Percentiles rank a stretch among this genome's conserved stretches.
Evolutionary conservation across 2,888 invertebrate species (phyloP).

Genomic region (Invenusta paracnida): DNA sequence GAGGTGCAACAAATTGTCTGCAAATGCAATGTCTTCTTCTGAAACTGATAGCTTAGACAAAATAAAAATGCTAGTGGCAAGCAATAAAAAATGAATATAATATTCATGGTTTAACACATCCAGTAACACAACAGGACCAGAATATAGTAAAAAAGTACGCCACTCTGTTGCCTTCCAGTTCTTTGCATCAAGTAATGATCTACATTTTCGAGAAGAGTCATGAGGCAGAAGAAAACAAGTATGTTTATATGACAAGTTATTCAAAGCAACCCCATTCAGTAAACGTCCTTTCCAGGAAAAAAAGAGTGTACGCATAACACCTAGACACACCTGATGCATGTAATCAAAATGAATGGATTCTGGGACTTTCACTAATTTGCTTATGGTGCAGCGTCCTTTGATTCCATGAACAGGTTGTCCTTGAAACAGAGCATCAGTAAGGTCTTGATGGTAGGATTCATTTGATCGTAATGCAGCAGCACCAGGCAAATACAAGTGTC

Average conservation of each 20-base stretch:
- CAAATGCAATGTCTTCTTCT: neutral
- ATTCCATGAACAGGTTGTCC: neutral
- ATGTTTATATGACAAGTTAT: neutral
- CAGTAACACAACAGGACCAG: neutral
- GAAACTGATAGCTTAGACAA: neutral
- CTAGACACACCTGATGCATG: neutral
- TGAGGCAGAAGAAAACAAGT: neutral
- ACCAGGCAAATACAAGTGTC: neutral
- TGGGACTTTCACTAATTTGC: neutral
- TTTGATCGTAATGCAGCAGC: neutral
- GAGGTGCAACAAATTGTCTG: neutral
- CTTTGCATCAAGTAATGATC: neutral
- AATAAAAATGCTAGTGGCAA: neutral
- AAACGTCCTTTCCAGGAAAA: neutral
- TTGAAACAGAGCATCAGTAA: neutral
- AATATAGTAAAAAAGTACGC: neutral
- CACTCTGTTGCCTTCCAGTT: neutral
- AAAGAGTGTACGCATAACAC: neutral
- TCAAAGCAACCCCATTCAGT: neutral
- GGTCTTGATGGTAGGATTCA: neutral
- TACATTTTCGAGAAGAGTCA: neutral
- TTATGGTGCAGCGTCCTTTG: neutral
- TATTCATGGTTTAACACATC: neutral
- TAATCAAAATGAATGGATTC: neutral
- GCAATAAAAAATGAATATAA: neutral